Percentiles rank a stretch among this genome's conserved stretches.
Evolutionary conservation across 1,140 invertebrate species (phyloP).

Genomic region (Antheraea mylitta): DNA sequence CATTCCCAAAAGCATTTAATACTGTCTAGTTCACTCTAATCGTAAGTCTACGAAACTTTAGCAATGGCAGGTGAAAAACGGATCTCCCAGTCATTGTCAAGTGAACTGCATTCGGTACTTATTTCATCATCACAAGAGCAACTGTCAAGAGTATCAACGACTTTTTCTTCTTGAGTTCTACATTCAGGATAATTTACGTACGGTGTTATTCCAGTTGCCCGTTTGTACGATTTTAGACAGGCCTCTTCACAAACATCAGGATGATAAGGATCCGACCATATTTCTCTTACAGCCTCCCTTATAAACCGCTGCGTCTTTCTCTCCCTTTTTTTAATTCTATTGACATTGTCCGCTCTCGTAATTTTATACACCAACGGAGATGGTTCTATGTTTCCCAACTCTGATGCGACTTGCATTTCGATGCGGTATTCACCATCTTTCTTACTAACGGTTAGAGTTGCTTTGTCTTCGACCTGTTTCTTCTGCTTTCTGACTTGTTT

Average conservation of each 20-base stretch:
- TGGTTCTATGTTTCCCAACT: slow-evolving; percentile 21
- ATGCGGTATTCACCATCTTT: slow-evolving; percentile 49
- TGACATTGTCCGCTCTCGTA: slow-evolving; percentile 42
- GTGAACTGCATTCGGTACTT: slow-evolving; percentile 46
- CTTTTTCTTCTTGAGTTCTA: slow-evolving; percentile 16
- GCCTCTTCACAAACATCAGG: slow-evolving; percentile 46
- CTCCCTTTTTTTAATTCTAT: slow-evolving; percentile 37
- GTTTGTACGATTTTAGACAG: slow-evolving; percentile 44
- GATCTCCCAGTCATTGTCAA: slow-evolving; percentile 63
- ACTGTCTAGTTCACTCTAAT: too few species aligned
- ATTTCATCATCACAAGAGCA: slow-evolving; percentile 39
- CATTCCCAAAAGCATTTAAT: too few species aligned
- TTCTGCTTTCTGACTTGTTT: slow-evolving; percentile 41
- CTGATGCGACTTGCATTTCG: slow-evolving; percentile 45
- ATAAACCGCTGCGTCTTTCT: slow-evolving; percentile 34
- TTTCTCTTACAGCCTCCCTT: slow-evolving; percentile 32
- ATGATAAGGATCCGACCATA: slow-evolving; percentile 39
- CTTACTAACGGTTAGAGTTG: slow-evolving; percentile 52
- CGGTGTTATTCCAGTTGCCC: slow-evolving; percentile 32
- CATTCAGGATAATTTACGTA: slow-evolving; percentile 24
- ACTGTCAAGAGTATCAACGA: slow-evolving; percentile 20
- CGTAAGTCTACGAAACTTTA: not conserved
- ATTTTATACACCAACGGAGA: slow-evolving; percentile 57
- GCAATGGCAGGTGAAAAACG: slow-evolving; percentile 54
- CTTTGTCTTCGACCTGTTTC: slow-evolving; percentile 47